Evolutionary conservation across 1,140 invertebrate species (phyloP).

Genomic region (Psilanteris sp.): DNA sequence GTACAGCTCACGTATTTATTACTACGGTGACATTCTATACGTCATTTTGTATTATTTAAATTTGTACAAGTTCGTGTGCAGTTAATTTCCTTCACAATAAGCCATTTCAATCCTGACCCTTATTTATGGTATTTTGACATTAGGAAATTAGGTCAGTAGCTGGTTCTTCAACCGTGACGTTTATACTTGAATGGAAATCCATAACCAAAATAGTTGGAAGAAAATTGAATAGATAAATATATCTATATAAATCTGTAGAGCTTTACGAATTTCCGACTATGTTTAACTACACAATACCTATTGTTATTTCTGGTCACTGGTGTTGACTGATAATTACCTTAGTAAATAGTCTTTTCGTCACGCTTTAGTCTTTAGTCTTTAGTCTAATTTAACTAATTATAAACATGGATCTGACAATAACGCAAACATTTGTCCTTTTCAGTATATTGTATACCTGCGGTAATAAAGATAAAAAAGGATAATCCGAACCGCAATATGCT

Average conservation of each 20-base stretch:
- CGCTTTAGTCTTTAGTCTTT: too few relatives aligned
- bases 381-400: constrained; percentile 19
- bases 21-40: constrained; percentile 10
- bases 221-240: background rate
- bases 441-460: too few relatives aligned
- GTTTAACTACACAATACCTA: constrained; percentile 9
- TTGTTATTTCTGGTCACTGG: background rate
- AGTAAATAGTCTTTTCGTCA: constrained; percentile 3
- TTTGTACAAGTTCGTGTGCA: constrained; percentile 24
- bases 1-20: constrained; percentile 30
- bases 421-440: too few relatives aligned
- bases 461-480: too few relatives aligned
- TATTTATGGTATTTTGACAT: constrained; percentile 44
- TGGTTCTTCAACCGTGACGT: background rate
- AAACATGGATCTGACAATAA: constrained; percentile 2
- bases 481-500: too few relatives aligned
- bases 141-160: constrained; percentile 14
- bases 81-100: constrained; percentile 29
- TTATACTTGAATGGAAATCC: background rate
- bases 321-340: constrained; percentile 13
- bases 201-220: background rate
- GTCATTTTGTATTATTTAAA: constrained; percentile 43
- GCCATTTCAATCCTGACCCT: constrained; percentile 29
- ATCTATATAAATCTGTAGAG: background rate
- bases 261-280: background rate